Conservation (phyloP, 2,888 invertebrate species). For the Atrina japonica region DNA sequence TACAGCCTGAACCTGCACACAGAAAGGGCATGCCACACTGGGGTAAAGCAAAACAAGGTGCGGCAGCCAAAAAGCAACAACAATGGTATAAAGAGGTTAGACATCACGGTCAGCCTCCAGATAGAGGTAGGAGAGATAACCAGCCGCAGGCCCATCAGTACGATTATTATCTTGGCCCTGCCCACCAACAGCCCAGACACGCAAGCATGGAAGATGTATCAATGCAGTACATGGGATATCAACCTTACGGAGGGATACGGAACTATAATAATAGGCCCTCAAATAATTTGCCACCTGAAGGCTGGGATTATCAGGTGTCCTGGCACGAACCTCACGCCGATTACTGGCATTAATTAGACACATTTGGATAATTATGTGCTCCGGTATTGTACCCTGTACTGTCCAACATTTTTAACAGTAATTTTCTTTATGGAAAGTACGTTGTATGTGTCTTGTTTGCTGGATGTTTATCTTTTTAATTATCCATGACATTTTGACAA, state of each 20-base stretch:
- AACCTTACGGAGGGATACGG: constrained; percentile 20
- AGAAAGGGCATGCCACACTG: constrained; percentile 15
- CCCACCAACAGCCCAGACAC: constrained; percentile 4
- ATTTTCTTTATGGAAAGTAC: too few species aligned
- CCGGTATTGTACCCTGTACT: too few species aligned
- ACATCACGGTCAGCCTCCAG: background rate
- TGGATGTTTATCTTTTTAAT: too few species aligned
- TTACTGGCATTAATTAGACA: constrained; percentile 14
- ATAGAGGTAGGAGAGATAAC: background rate
- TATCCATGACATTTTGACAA: too few species aligned
- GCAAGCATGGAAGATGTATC: constrained; percentile 22
- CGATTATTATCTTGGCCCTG: constrained; percentile 15
- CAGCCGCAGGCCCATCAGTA: too few species aligned
- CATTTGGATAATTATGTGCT: too few species aligned
- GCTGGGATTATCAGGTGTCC: background rate
- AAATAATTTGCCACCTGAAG: background rate
- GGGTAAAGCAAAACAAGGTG: constrained; percentile 21
- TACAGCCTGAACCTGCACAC: constrained; percentile 15
- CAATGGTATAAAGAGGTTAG: background rate
- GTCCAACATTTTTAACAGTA: too few species aligned
- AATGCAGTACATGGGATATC: constrained; percentile 34
- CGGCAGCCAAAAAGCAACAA: constrained; percentile 13
- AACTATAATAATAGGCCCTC: background rate
- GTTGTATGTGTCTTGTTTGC: too few species aligned
- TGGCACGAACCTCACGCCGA: constrained; percentile 20